These are phyloP conservation scores for Rhynchonycteris naso DNA, from an alignment of 2,797 vertebrate species.

Conservation along the genomic window DNA sequence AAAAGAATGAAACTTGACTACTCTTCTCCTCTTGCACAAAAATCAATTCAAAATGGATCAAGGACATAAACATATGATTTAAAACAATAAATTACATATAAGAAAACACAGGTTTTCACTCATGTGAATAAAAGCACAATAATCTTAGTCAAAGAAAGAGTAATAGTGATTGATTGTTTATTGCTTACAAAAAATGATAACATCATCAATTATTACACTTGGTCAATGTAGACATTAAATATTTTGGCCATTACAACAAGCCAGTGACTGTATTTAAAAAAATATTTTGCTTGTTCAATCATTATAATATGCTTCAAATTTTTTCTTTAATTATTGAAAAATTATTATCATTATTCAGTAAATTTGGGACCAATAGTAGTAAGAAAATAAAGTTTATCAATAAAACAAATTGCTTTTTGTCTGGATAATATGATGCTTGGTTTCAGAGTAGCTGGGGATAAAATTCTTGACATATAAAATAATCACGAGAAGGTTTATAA, in stretches of 20 bases:
- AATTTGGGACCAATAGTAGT: not conserved
- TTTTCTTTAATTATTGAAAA: not conserved
- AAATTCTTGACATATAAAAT: slow-evolving; percentile 19
- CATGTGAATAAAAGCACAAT: not conserved
- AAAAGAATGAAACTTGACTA: too few species aligned
- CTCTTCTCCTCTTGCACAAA: too few species aligned
- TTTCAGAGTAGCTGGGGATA: slow-evolving; percentile 43
- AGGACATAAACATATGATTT: too few species aligned
- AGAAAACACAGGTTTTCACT: not conserved
- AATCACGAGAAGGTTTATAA: not conserved
- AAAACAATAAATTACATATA: too few species aligned
- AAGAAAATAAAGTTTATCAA: slow-evolving; percentile 9
- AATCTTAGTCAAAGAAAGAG: not conserved
- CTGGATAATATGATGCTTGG: not conserved
- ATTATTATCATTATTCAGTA: not conserved
- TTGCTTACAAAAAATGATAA: not conserved
- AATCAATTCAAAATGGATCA: too few species aligned
- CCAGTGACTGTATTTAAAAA: not conserved
- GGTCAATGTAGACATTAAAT: not conserved
- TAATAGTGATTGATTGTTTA: not conserved
- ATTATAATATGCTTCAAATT: not conserved
- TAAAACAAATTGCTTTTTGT: slow-evolving; percentile 40
- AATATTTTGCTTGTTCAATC: not conserved
- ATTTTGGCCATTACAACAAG: not conserved
- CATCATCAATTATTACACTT: not conserved